Evolutionary conservation across 2,888 invertebrate species (phyloP).

Genomic region (Eucriotettix oculatus): DNA sequence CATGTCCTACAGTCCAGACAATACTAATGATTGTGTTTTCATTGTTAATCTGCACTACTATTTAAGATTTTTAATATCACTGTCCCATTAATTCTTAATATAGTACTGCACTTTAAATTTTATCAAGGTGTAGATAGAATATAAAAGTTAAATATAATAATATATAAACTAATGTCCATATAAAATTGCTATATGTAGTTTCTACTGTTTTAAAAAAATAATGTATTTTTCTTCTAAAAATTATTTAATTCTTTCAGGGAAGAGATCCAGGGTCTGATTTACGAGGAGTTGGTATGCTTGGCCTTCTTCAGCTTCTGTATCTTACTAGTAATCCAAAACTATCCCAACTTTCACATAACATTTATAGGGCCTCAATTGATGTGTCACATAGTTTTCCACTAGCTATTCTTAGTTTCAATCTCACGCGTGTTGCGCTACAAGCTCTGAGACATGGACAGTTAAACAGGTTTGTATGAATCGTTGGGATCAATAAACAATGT

Average conservation of each 20-base stretch:
- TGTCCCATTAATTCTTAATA: too few relatives aligned
- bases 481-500: neutral
- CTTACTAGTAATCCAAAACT: conserved; percentile 22
- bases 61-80: too few relatives aligned
- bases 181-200: too few relatives aligned
- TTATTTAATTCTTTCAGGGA: conserved; percentile 17
- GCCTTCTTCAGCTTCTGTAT: conserved; percentile 29
- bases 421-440: conserved; percentile 31
- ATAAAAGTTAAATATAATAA: too few relatives aligned
- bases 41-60: too few relatives aligned
- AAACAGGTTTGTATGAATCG: conserved; percentile 29
- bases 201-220: too few relatives aligned
- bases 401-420: conserved; percentile 34
- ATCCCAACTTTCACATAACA: conserved; percentile 23
- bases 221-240: too few relatives aligned
- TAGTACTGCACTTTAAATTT: too few relatives aligned
- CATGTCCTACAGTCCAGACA: too few relatives aligned
- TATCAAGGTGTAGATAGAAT: too few relatives aligned
- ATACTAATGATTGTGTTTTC: too few relatives aligned
- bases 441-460: conserved; percentile 29
- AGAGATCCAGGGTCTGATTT: conserved; percentile 35
- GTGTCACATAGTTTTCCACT: conserved; percentile 34
- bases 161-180: too few relatives aligned
- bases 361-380: conserved; percentile 28
- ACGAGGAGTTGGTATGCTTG: conserved; percentile 31